Conservation (phyloP, 2,113 vertebrate species). For the Cyphomyrus discorhynchus region DNA sequence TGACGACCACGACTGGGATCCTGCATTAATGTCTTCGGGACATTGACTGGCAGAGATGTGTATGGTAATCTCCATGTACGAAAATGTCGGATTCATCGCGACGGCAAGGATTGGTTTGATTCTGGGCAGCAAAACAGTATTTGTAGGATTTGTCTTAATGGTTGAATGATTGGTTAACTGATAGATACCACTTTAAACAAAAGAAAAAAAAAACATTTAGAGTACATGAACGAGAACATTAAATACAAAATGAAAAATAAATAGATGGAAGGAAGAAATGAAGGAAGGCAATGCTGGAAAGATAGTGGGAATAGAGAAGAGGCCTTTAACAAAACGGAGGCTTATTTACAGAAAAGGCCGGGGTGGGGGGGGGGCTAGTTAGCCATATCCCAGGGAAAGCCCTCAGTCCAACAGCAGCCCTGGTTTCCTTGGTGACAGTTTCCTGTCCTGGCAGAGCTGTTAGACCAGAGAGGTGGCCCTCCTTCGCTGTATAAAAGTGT, state of each 20-base stretch:
- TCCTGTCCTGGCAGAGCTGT: not conserved
- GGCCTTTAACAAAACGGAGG: constrained; percentile 42
- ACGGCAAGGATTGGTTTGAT: not conserved
- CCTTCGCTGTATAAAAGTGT: constrained; percentile 33
- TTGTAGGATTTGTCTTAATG: no score
- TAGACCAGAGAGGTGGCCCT: not conserved
- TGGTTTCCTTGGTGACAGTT: constrained; percentile 34
- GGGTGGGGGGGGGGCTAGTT: not conserved
- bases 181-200: constrained; percentile 17
- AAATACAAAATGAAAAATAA: constrained; percentile 16
- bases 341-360: constrained; percentile 33
- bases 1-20: not conserved
- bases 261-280: constrained; percentile 14
- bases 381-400: constrained; percentile 28
- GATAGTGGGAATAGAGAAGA: not conserved
- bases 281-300: constrained; percentile 13
- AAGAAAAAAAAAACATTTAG: constrained; percentile 22
- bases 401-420: constrained; percentile 28
- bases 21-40: not conserved
- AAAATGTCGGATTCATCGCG: not conserved
- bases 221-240: constrained; percentile 6
- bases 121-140: not conserved
- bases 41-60: not conserved
- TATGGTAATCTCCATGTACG: not conserved
- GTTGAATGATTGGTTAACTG: not conserved